phyloP scores from a whole-genome alignment of 2,113 vertebrate genomes.

The Anoura caudifer region DNA sequence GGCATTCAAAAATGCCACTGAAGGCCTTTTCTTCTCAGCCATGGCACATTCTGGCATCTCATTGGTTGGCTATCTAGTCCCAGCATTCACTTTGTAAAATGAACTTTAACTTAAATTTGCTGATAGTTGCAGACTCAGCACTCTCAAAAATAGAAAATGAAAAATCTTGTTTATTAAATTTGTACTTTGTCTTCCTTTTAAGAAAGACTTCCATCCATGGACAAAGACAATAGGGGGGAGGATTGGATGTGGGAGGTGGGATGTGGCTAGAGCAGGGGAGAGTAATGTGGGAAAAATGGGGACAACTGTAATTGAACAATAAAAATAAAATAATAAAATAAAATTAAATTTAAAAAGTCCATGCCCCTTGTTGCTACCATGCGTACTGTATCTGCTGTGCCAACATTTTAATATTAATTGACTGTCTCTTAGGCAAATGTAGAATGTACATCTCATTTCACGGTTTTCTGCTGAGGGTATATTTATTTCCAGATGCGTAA shows the following conservation, averaged over 20 bases:
- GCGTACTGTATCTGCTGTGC: neutral
- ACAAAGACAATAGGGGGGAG: too few relatives aligned
- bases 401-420: neutral
- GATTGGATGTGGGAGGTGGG: too few relatives aligned
- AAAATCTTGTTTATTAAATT: neutral
- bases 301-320: too few relatives aligned
- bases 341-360: too few relatives aligned
- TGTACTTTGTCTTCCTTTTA: neutral
- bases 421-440: neutral
- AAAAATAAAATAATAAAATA: too few relatives aligned
- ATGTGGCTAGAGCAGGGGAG: too few relatives aligned
- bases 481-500: constrained; percentile 55
- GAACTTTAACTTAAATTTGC: constrained; percentile 13
- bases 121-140: neutral
- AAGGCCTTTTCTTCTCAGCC: neutral
- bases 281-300: too few relatives aligned
- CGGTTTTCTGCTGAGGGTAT: neutral
- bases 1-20: neutral
- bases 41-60: neutral
- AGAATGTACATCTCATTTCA: neutral
- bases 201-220: neutral
- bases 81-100: constrained; percentile 6
- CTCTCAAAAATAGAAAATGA: neutral
- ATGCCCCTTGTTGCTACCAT: too few relatives aligned
- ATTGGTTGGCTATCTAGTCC: neutral